phyloP scores from a whole-genome alignment of 1,140 invertebrate species.

The Gryon sp. region DNA sequence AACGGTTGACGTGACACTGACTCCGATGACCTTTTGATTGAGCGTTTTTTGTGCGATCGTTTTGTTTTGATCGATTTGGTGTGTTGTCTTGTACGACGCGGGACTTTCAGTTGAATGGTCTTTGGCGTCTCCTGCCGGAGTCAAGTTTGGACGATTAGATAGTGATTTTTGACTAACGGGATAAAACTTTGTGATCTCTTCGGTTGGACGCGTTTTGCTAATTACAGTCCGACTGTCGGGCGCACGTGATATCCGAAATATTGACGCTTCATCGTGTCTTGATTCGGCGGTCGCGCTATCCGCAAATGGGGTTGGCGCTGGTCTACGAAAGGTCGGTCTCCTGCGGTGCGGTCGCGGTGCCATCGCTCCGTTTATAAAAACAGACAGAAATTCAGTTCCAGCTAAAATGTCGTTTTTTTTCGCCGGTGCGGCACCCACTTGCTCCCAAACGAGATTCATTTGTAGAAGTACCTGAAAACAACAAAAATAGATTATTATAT shows the following conservation, averaged over 20 bases:
- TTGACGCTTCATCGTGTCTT: constrained; percentile 73
- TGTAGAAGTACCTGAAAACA: constrained; percentile 71
- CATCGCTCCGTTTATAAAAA: constrained; percentile 80
- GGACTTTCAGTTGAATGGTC: constrained; percentile 11
- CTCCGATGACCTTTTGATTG: constrained; percentile 76
- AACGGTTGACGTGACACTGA: constrained; percentile 76
- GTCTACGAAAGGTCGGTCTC: constrained; percentile 72
- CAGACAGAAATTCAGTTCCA: constrained; percentile 81
- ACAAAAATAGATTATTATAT: constrained; percentile 8
- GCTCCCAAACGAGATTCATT: constrained; percentile 70
- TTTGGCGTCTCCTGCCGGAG: constrained; percentile 66
- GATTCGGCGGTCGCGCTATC: constrained; percentile 74
- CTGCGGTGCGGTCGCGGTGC: constrained; percentile 66
- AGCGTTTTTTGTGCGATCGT: constrained; percentile 27
- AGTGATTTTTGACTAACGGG: constrained; percentile 73
- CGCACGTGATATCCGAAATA: constrained; percentile 74
- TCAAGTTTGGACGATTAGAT: constrained; percentile 68
- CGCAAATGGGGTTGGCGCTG: constrained; percentile 54
- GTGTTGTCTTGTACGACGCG: neutral
- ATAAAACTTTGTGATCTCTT: constrained; percentile 64
- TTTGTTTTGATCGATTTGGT: constrained; percentile 20
- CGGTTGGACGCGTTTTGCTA: constrained; percentile 38
- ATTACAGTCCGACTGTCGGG: constrained; percentile 63
- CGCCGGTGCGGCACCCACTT: constrained; percentile 62
- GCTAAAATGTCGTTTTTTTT: constrained; percentile 79